These are phyloP conservation scores for Piaya cayana DNA, from an alignment of 2,113 vertebrate genomes.

Conservation along the genomic window DNA sequence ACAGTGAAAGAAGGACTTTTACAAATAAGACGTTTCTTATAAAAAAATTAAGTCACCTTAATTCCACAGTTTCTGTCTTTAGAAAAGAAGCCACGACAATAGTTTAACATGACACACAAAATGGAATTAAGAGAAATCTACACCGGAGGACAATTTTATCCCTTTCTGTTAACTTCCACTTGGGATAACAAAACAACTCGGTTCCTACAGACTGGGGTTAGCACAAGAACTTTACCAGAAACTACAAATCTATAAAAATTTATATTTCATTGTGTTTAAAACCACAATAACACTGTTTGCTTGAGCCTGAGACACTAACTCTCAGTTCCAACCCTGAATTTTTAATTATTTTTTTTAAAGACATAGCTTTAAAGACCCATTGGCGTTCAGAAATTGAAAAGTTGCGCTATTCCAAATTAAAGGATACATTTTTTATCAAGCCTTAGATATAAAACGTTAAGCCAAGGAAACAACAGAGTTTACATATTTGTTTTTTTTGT, in stretches of 20 bases:
- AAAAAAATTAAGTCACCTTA: slow-evolving; percentile 91
- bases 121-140: slow-evolving; percentile 83
- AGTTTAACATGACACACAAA: slow-evolving; percentile 90
- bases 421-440: slow-evolving; percentile 72
- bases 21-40: slow-evolving; percentile 93
- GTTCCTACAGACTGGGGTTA: slow-evolving; percentile 77
- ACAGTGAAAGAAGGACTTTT: slow-evolving; percentile 86
- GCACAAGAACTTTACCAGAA: slow-evolving; percentile 77
- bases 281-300: slow-evolving; percentile 77
- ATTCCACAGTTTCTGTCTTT: slow-evolving; percentile 93
- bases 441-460: slow-evolving; percentile 81
- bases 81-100: slow-evolving; percentile 92
- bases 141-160: slow-evolving; percentile 68
- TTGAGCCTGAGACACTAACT: slow-evolving; percentile 78
- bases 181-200: slow-evolving; percentile 71
- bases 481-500: slow-evolving; percentile 71
- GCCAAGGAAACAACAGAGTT: slow-evolving; percentile 76
- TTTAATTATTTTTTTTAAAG: slow-evolving; percentile 71
- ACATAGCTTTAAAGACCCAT: slow-evolving; percentile 74
- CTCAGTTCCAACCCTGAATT: slow-evolving; percentile 81
- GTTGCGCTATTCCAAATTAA: slow-evolving; percentile 74
- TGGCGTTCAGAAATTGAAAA: slow-evolving; percentile 77
- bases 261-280: slow-evolving; percentile 71
- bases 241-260: slow-evolving; percentile 79
- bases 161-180: slow-evolving; percentile 68